These are phyloP conservation scores for Prostheceraeus crozeri DNA, from an alignment of 2,888 invertebrate genomes.

Conservation along the genomic window DNA sequence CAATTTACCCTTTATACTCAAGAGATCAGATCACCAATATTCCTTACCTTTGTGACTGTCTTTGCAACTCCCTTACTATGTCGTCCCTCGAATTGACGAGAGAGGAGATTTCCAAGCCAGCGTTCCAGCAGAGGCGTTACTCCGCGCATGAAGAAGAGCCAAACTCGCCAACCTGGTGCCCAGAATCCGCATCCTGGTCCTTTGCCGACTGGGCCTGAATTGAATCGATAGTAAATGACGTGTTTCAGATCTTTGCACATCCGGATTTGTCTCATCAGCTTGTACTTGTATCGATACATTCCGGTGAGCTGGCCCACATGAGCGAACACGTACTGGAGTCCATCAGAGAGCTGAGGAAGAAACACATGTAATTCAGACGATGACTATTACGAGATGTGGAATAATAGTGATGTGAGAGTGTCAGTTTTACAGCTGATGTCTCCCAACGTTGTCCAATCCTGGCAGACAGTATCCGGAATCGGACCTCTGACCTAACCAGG, in stretches of 20 bases:
- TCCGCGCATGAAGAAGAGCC: conserved; percentile 98
- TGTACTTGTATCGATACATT: conserved; percentile 95
- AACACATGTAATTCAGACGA: too few relatives aligned
- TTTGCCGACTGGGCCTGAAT: conserved; percentile 94
- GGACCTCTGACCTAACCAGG: too few relatives aligned
- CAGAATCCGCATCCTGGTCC: conserved; percentile 97
- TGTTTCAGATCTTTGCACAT: conserved; percentile 99
- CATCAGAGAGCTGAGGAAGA: conserved; percentile 94
- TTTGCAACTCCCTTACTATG: conserved; percentile 99
- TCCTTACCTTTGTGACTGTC: conserved; percentile 99
- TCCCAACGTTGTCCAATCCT: too few relatives aligned
- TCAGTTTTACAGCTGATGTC: too few relatives aligned
- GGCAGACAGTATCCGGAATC: too few relatives aligned
- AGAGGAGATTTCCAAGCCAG: conserved; percentile 97
- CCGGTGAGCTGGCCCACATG: conserved; percentile 98
- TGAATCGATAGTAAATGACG: conserved; percentile 95
- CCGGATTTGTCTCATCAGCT: conserved; percentile 92
- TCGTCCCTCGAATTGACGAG: conserved; percentile 95
- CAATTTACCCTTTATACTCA: too few relatives aligned
- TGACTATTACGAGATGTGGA: too few relatives aligned
- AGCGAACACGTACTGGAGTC: conserved; percentile 95
- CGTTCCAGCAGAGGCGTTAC: conserved; percentile 93
- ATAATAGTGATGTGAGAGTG: too few relatives aligned
- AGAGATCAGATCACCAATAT: too few relatives aligned
- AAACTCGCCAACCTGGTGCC: conserved; percentile 98